Base-by-base conservation (phyloP, 2,888 invertebrate genomes). In the Apodemia hepburni region DNA sequence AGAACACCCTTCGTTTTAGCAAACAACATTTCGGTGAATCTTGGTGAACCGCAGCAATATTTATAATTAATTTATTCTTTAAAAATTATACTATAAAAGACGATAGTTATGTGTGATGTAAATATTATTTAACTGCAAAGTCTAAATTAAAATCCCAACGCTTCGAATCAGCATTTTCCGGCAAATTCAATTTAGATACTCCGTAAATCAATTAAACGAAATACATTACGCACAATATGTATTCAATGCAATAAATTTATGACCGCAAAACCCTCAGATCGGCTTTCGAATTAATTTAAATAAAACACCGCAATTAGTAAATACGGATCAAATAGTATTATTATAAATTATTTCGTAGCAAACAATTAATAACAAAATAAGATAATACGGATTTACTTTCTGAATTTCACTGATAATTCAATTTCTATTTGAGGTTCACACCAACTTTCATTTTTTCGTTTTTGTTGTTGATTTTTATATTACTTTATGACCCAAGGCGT, bases 241-340 rank as follows among this genome's bases (percentile, higher is more conserved):
- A 51, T 51, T 12, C 51, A 18, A 22, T 51, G 51, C 51, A 51
- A 51, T 49, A 49, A 49, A 49, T 51, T 51, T 51, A 51, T 51
- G 22, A 51, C 42, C 42, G 49, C 51, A 51, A 51, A 22, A n/a
- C 51, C 27, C 51, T 51, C 51, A 51, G 51, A 51, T 51, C 12
- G 27, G 27, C 11, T 18, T 22, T 51, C 27, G 6, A 54, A 15
- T 54, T 27, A 51, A 51, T 51, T 51, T 27, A 51, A 22, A 51
- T 51, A 22, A 22, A 42, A 15, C 7, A 54, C 27, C 54, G 18
- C 54, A 54, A 54, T 54, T 54, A 54, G 54, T 22, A 27, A 15
- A 54, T 54, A 27, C 15, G 11, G 18, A 54, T 22, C 6, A 54
- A 54, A 54, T 54, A 12, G 54, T 15, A 54, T 27, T 54, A 27